Percentiles rank a stretch among this genome's conserved stretches.
These are phyloP conservation scores for Xyrauchen texanus DNA, from an alignment of 2,113 vertebrate genomes.

Conservation along the genomic window DNA sequence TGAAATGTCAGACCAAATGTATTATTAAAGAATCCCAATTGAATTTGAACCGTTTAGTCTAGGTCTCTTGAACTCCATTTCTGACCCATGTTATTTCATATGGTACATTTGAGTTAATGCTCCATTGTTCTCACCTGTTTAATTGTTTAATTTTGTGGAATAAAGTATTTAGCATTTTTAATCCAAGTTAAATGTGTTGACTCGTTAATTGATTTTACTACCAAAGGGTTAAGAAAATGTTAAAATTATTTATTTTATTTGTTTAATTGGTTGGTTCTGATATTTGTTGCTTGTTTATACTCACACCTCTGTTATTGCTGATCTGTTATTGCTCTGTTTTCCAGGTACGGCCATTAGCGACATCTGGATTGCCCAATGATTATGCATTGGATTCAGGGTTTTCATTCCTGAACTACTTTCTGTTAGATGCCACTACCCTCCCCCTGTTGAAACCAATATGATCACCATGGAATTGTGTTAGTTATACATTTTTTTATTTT, in stretches of 20 bases:
- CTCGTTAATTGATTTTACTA: not conserved
- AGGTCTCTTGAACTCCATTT: too few species aligned
- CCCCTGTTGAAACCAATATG: not conserved
- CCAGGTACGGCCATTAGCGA: conserved; percentile 46
- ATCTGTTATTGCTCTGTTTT: conserved; percentile 9
- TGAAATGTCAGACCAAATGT: not conserved
- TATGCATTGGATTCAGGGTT: not conserved
- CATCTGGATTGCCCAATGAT: not conserved
- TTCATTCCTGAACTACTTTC: not conserved
- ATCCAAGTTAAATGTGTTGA: too few species aligned
- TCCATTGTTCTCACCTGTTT: too few species aligned
- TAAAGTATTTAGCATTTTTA: too few species aligned
- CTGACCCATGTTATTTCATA: too few species aligned
- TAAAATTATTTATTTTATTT: too few species aligned
- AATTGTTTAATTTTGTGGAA: too few species aligned
- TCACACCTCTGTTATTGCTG: not conserved
- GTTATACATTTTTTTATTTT: not conserved
- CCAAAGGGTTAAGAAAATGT: not conserved
- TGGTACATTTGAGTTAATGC: too few species aligned
- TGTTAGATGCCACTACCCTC: not conserved
- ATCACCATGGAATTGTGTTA: not conserved
- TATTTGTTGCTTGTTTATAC: not conserved
- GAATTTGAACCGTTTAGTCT: too few species aligned
- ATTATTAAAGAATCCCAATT: not conserved
- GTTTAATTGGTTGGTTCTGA: too few species aligned